Conservation (phyloP, 2,113 vertebrate species). For the Merops nubicus region DNA sequence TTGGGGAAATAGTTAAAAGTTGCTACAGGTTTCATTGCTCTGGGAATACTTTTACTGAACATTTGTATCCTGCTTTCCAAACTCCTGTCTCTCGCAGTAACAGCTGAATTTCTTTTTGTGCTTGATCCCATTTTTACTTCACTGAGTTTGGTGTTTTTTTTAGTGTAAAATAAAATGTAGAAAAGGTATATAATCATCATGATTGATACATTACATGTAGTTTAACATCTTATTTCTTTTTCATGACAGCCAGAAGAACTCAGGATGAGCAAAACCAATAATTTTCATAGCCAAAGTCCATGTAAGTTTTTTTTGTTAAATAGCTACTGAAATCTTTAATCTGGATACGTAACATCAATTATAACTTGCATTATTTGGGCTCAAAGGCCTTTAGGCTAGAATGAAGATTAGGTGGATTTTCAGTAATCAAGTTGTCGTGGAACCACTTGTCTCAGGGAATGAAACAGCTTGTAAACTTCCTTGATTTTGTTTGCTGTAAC, state of each 20-base stretch:
- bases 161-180: background rate
- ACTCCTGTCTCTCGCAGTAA: background rate
- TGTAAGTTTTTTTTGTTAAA: slow-evolving; percentile 67
- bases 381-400: too few species aligned
- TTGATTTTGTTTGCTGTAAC: background rate
- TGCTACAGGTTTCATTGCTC: background rate
- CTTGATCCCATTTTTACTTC: background rate
- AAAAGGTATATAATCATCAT: background rate
- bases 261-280: slow-evolving; percentile 69
- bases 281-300: slow-evolving; percentile 34
- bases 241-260: slow-evolving; percentile 7
- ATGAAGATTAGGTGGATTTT: background rate
- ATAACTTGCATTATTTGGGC: background rate
- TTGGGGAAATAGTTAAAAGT: background rate
- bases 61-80: background rate
- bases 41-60: background rate
- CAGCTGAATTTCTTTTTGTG: background rate
- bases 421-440: background rate
- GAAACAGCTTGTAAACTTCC: background rate
- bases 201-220: background rate
- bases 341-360: background rate
- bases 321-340: background rate
- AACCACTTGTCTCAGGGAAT: background rate
- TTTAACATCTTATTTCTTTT: slow-evolving; percentile 37
- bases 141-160: background rate